Evolutionary conservation across 2,113 vertebrate genomes (phyloP), one percentile per base, ranked within the genome.

Genomic region (Progne subis): DNA sequence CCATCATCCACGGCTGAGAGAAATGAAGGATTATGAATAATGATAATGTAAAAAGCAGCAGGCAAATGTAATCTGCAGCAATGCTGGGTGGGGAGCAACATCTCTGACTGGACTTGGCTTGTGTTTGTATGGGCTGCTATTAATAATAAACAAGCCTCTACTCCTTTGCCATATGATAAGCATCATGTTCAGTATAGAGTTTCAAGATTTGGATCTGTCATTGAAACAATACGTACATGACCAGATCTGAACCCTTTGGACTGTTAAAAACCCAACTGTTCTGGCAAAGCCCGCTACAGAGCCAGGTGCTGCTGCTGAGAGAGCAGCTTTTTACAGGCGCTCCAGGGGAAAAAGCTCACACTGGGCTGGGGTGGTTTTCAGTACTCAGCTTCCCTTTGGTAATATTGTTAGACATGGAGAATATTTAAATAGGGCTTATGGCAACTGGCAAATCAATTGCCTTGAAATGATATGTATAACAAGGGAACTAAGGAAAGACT

Each of bases 381-480:
- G 80, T 71, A 34, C 41, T 80, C 82, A 46, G 56, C 68, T 93
- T 95, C 75, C 57, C 80, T 86, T 87, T 47, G 46, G 68, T 88
- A 67, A 83, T 88, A 59, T 44, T 86, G 82, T 88, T 94, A 93
- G 79, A 90, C 44, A 9, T 8, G 41, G 65, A 88, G 92, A 86
- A 55, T 86, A 95, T 96, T 96, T 95, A 92, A 90, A 81, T 53
- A 71, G 41, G 39, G 56, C 81, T 97, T 94, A 87, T 68, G 80
- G 86, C 64, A 94, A 92, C 93, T 95, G 90, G 92, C 82, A 94
- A 92, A 96, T 96, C 86, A 96, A 64, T 56, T 86, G 76, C 55
- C 71, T 80, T 81, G 60, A 91, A 95, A 77, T 75, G 11, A 75
- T 90, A 70, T 23, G 72, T 83, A 71, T 86, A 92, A 92, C 72